These are phyloP conservation scores for Xiphophorus birchmanni DNA, from an alignment of 2,797 vertebrate genomes.

Conservation along the genomic window DNA sequence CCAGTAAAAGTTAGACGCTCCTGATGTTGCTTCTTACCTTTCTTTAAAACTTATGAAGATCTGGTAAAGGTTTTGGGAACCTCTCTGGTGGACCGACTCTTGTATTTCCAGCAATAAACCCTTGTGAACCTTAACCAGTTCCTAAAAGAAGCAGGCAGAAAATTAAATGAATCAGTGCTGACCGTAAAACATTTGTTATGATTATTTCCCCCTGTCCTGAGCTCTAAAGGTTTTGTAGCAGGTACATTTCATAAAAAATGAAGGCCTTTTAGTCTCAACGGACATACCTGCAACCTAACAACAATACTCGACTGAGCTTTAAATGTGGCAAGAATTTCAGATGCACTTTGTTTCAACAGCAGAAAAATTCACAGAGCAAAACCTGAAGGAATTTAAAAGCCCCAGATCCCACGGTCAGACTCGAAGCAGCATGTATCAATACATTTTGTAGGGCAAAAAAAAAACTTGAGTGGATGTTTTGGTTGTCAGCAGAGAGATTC, in stretches of 20 bases:
- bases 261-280: background rate
- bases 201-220: background rate
- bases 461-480: background rate
- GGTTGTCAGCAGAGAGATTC: background rate
- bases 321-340: background rate
- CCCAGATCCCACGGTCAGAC: background rate
- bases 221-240: background rate
- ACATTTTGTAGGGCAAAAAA: background rate
- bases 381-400: background rate
- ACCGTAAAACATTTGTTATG: background rate
- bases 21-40: conserved; percentile 78
- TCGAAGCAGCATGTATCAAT: background rate
- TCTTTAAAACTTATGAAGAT: conserved; percentile 97
- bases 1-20: background rate
- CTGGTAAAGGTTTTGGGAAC: conserved; percentile 91
- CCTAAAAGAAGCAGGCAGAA: conserved; percentile 74
- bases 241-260: background rate
- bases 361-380: background rate
- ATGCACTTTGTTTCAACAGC: background rate
- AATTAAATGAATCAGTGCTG: background rate
- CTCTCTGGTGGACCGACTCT: conserved; percentile 90
- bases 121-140: conserved; percentile 94
- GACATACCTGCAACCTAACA: background rate
- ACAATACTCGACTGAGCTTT: background rate
- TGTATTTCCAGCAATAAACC: conserved; percentile 89